Evolutionary conservation across 2,797 vertebrate genomes (phyloP), one percentile per base, ranked within the genome.

Genomic region (Spondyliosoma cantharus): DNA sequence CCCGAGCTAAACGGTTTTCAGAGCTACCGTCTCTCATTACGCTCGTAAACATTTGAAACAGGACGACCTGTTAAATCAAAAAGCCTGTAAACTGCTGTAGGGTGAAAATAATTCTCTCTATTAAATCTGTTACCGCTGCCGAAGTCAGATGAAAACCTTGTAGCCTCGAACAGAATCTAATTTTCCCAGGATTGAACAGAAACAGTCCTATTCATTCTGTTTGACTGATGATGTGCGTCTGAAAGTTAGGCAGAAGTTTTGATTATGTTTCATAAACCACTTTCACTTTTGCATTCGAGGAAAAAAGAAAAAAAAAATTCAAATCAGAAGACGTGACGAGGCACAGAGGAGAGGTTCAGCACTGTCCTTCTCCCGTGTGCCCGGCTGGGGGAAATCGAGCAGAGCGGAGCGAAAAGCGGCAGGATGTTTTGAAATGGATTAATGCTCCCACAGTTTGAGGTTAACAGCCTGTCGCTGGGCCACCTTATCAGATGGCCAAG

Each of bases 401-500:
- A 72, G 81, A 84, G 83, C 67, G 63, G 76, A 76, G 83, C 52
- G 60, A 81, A 78, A 83, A 83, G 80, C 87, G 89, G 71, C 78
- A n/a, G 85, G 79, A 86, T 70, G 87, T 76, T 89, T 84, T 86
- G 89, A 89, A 87, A 92, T 81, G 90, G 90, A 94, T 94, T 92
- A 91, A 94, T 91, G 90, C 86, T 82, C 87, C 83, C 78, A 58
- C 80, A 80, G 81, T 91, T 80, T 86, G 88, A 92, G 94, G 93
- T 94, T 94, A 95, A 95, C 92, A 93, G 93, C 84, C 91, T 92
- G 93, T 93, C 92, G 86, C 91, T 82, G 72, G 76, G 85, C 86
- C 74, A 84, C 85, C 90, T 94, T 93, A 94, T 94, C 92, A 90
- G 91, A 93, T 82, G 83, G 81, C 86, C 64, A 48, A 85, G 90